A percentile compares a stretch with the other conserved stretches of the same genome.
These are phyloP conservation scores for Lytechinus pictus DNA, from an alignment of 35 echinoderm and acorn worm genomes.

Conservation along the genomic window DNA sequence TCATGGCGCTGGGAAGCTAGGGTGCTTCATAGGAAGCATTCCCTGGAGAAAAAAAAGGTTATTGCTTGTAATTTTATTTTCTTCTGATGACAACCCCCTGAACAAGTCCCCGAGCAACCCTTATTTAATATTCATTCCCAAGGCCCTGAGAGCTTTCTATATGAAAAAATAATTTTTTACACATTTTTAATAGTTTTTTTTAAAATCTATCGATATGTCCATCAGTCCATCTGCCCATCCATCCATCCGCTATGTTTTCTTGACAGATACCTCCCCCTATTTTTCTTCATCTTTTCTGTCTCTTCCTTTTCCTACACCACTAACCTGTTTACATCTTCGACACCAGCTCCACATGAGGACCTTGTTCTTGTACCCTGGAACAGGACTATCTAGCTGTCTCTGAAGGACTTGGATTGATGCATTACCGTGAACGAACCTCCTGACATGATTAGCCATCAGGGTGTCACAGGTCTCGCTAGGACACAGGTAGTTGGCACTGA, in stretches of 20 bases:
- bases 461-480: constrained; percentile 78
- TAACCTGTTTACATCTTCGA: constrained; percentile 88
- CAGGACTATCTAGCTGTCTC: constrained; percentile 71
- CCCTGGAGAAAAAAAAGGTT: no score
- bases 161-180: no score
- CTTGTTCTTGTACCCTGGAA: constrained; percentile 72
- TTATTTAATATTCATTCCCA: no score
- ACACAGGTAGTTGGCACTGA: constrained; percentile 80
- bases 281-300: not conserved
- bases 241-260: not conserved
- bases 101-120: no score
- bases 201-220: no score
- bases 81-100: no score
- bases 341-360: constrained; percentile 98
- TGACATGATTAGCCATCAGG: constrained; percentile 79
- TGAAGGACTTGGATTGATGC: constrained; percentile 78
- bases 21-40: no score
- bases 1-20: no score
- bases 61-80: no score
- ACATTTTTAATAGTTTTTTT: no score
- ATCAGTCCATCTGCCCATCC: not conserved
- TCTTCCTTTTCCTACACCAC: not conserved
- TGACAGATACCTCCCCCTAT: not conserved
- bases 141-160: no score
- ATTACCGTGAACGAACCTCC: constrained; percentile 84